Conservation (phyloP, 2,113 vertebrate genomes). For the Macaca nemestrina region DNA sequence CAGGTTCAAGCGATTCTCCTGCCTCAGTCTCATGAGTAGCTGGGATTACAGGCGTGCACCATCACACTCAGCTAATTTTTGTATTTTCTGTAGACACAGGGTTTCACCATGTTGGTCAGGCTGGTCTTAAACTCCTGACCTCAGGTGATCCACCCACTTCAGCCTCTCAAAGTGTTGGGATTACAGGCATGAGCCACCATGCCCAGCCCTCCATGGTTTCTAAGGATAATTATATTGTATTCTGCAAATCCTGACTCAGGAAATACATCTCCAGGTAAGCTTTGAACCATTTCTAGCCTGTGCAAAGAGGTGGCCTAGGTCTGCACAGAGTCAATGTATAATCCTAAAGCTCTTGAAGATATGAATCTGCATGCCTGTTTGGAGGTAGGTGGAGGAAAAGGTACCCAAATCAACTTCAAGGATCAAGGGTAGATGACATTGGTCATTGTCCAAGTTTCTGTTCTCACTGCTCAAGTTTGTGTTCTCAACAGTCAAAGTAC, state of each 20-base stretch:
- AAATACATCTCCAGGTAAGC: neutral
- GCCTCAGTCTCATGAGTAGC: no score
- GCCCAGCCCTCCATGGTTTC: rapidly evolving
- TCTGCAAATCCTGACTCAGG: neutral
- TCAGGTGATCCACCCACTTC: no score
- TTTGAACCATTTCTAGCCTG: neutral
- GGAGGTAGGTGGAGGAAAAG: neutral
- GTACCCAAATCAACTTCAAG: neutral
- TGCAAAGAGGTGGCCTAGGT: neutral
- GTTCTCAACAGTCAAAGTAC: neutral
- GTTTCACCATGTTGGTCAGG: no score
- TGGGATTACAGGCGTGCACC: no score
- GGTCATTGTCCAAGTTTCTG: neutral
- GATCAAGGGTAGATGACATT: neutral
- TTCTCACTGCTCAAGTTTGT: neutral
- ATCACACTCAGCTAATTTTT: no score
- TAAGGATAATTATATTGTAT: neutral
- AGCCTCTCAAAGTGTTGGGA: no score
- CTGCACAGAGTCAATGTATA: neutral
- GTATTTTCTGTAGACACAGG: no score
- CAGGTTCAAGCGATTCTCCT: no score
- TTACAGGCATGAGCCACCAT: no score
- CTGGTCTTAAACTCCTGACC: no score
- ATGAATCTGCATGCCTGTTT: neutral
- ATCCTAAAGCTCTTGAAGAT: neutral